Conservation (phyloP, 2,113 vertebrate genomes). For the Ammodytes dubius region DNA sequence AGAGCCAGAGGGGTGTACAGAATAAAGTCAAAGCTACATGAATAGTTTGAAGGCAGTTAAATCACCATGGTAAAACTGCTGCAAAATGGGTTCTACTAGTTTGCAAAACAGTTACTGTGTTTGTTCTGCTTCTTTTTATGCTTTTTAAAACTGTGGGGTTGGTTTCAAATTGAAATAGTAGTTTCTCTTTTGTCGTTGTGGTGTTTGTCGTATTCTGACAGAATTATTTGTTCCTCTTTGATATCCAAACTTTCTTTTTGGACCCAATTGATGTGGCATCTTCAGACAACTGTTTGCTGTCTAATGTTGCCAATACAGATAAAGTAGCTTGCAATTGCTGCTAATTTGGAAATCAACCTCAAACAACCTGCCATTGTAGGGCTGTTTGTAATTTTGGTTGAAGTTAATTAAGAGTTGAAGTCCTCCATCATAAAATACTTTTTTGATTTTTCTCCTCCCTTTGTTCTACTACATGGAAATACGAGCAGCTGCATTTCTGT, state of each 20-base stretch:
- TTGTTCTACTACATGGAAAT: background rate
- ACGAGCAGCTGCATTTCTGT: background rate
- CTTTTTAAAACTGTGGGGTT: background rate
- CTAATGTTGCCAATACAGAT: background rate
- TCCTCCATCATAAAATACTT: slow-evolving; percentile 4
- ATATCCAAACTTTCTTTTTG: background rate
- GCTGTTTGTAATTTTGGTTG: slow-evolving; percentile 35
- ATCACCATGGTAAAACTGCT: slow-evolving; percentile 27
- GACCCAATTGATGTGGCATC: slow-evolving; percentile 6
- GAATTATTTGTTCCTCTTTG: background rate
- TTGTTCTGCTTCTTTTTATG: background rate
- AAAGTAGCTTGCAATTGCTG: slow-evolving; percentile 17
- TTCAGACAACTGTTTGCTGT: background rate
- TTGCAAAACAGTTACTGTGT: background rate
- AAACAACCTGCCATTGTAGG: slow-evolving; percentile 12
- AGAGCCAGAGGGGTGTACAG: slow-evolving; percentile 17
- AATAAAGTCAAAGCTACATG: slow-evolving; percentile 39
- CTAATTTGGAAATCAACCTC: slow-evolving; percentile 21
- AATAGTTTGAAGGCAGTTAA: slow-evolving; percentile 9
- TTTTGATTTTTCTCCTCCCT: background rate
- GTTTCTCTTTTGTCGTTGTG: slow-evolving; percentile 1
- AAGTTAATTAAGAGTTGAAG: background rate
- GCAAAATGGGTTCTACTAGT: background rate
- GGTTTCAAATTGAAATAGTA: background rate
- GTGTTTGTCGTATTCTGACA: slow-evolving; percentile 1